These are phyloP conservation scores for Sula dactylatra DNA, from an alignment of 2,113 vertebrate species.

Conservation along the genomic window DNA sequence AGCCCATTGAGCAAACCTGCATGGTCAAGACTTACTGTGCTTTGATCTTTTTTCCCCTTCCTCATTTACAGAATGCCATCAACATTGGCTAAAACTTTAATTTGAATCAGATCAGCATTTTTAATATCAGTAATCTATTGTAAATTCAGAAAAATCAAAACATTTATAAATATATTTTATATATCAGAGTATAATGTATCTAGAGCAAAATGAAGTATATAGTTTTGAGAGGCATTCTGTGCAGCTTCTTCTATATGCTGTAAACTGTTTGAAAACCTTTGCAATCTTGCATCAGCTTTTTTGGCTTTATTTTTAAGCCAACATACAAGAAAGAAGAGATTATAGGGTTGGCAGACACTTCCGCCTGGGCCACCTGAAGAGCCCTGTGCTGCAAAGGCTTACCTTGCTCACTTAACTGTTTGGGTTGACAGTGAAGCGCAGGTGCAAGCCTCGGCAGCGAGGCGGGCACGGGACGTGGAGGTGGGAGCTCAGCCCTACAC, in stretches of 20 bases:
- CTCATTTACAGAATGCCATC: slow-evolving; percentile 1
- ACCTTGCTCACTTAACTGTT: background rate
- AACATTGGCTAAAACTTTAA: background rate
- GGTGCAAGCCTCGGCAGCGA: background rate
- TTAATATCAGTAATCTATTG: slow-evolving; percentile 59
- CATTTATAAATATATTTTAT: slow-evolving; percentile 80
- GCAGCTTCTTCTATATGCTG: slow-evolving; percentile 51
- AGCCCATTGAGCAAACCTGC: slow-evolving; percentile 14
- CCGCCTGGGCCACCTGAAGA: background rate
- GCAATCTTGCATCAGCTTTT: slow-evolving; percentile 42
- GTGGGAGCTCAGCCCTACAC: slow-evolving; percentile 6
- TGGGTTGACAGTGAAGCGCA: background rate
- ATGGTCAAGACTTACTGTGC: slow-evolving; percentile 36
- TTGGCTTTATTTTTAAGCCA: slow-evolving; percentile 71
- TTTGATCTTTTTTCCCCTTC: slow-evolving; percentile 53
- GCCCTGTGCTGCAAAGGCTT: background rate
- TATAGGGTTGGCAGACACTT: slow-evolving; percentile 11
- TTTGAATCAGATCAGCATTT: slow-evolving; percentile 56
- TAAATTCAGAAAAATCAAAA: slow-evolving; percentile 68
- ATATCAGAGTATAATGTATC: slow-evolving; percentile 67
- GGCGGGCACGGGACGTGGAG: background rate
- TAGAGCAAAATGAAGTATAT: slow-evolving; percentile 54
- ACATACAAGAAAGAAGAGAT: background rate
- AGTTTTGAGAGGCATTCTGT: slow-evolving; percentile 66
- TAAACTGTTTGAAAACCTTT: slow-evolving; percentile 44